These are phyloP conservation scores for Scomber scombrus DNA, from an alignment of 2,113 vertebrate species.

Conservation along the genomic window DNA sequence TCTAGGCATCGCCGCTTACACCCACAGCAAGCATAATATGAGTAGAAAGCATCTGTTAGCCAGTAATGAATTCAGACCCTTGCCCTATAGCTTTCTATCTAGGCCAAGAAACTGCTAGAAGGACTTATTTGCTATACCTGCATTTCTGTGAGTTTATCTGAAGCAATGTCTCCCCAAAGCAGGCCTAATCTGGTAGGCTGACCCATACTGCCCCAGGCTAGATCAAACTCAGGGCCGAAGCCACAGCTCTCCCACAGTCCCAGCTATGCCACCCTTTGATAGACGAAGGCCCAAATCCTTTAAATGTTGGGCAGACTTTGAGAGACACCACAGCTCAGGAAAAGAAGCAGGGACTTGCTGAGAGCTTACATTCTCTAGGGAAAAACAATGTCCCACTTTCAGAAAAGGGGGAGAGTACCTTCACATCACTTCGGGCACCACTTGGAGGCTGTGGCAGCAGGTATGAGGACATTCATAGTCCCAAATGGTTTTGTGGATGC, in stretches of 20 bases:
- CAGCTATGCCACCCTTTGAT: constrained; percentile 69
- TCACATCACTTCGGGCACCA: constrained; percentile 55
- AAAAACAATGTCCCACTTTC: constrained; percentile 72
- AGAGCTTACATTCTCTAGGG: constrained; percentile 70
- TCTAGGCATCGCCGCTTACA: constrained; percentile 36
- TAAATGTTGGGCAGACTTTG: constrained; percentile 70
- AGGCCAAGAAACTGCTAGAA: constrained; percentile 64
- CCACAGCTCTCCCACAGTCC: constrained; percentile 66
- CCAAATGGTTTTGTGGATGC: constrained; percentile 61
- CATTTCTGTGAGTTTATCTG: constrained; percentile 63
- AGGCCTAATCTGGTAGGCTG: constrained; percentile 68
- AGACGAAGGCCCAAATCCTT: constrained; percentile 72
- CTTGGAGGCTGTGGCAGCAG: constrained; percentile 65
- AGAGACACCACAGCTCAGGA: constrained; percentile 70
- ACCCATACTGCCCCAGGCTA: constrained; percentile 64
- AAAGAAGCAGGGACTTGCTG: constrained; percentile 61
- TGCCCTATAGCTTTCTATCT: constrained; percentile 59
- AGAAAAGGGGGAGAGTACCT: constrained; percentile 45
- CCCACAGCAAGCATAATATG: constrained; percentile 32
- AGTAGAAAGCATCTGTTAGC: constrained; percentile 66
- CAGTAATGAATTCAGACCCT: constrained; percentile 62
- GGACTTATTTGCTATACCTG: constrained; percentile 70
- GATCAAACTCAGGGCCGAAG: constrained; percentile 69
- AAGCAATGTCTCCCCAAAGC: constrained; percentile 65
- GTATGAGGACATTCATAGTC: constrained; percentile 68